phyloP scores from a whole-genome alignment of 2,797 vertebrate species.

The Cottoperca gobio region DNA sequence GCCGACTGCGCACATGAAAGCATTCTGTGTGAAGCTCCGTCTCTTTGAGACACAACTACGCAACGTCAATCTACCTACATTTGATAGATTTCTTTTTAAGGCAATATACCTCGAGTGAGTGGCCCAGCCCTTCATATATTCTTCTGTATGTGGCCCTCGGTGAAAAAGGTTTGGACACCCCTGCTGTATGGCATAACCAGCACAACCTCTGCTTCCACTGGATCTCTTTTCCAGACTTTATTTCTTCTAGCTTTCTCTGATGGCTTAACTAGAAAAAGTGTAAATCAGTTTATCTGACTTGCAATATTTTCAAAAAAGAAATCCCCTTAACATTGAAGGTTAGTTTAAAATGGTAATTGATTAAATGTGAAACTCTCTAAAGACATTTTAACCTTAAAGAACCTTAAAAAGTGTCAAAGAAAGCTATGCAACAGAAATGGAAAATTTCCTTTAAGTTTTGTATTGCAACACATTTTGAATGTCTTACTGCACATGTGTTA shows the following conservation, averaged over 20 bases:
- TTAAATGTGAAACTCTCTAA: not conserved
- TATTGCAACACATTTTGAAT: not conserved
- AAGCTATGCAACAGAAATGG: slow-evolving; percentile 1
- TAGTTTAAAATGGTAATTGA: slow-evolving; percentile 1
- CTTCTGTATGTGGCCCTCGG: no score
- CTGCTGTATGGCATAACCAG: no score
- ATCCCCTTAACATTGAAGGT: not conserved
- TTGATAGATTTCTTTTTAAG: no score
- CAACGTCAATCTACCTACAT: no score
- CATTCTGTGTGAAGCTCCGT: no score
- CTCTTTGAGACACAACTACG: no score
- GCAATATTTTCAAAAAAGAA: not conserved
- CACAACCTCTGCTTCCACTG: slow-evolving; percentile 12
- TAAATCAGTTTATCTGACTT: not conserved
- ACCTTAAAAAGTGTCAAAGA: slow-evolving; percentile 4
- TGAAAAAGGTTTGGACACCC: no score
- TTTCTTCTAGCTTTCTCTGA: not conserved
- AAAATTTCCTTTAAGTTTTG: not conserved
- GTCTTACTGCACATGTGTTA: not conserved
- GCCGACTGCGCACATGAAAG: no score
- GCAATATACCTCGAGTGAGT: no score
- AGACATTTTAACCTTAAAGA: not conserved
- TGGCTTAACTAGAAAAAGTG: not conserved
- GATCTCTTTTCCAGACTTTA: slow-evolving; percentile 19
- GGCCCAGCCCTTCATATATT: no score